phyloP scores from a whole-genome alignment of 2,888 invertebrate species.

The Troides helena region DNA sequence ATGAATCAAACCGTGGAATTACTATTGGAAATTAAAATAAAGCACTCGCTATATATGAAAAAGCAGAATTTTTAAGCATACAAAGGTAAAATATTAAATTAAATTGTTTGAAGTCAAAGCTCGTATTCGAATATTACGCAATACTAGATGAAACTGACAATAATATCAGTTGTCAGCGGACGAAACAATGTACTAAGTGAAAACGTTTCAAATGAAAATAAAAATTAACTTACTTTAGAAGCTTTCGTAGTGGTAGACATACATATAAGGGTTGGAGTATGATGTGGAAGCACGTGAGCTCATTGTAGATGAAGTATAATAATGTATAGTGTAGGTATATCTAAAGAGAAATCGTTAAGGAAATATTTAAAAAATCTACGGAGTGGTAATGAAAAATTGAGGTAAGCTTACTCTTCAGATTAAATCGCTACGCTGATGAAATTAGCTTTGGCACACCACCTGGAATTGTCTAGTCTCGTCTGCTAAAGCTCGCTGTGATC shows the following conservation, averaged over 20 bases:
- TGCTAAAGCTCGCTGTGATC: constrained; percentile 53
- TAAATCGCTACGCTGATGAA: constrained; percentile 38
- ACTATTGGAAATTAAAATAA: background rate
- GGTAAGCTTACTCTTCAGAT: constrained; percentile 18
- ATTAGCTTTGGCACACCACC: constrained; percentile 46
- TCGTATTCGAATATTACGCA: background rate
- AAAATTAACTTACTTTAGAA: background rate
- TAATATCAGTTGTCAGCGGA: background rate
- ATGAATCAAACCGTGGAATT: background rate
- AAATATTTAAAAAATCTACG: too few relatives aligned
- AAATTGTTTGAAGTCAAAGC: too few relatives aligned
- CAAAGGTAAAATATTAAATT: too few relatives aligned
- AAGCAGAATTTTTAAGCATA: too few relatives aligned
- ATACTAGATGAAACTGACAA: background rate
- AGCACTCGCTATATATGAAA: too few relatives aligned
- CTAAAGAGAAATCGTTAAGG: too few relatives aligned
- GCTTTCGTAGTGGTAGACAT: too few relatives aligned
- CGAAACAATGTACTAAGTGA: background rate
- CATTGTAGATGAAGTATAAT: too few relatives aligned
- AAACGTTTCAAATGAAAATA: background rate
- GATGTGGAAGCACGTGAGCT: too few relatives aligned
- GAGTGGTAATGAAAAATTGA: constrained; percentile 7
- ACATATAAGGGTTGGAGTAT: too few relatives aligned
- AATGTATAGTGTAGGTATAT: too few relatives aligned
- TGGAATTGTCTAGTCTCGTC: constrained; percentile 48